Base-by-base conservation (phyloP, 92 coral and sea anemone species). In the Micromussa lordhowensis region DNA sequence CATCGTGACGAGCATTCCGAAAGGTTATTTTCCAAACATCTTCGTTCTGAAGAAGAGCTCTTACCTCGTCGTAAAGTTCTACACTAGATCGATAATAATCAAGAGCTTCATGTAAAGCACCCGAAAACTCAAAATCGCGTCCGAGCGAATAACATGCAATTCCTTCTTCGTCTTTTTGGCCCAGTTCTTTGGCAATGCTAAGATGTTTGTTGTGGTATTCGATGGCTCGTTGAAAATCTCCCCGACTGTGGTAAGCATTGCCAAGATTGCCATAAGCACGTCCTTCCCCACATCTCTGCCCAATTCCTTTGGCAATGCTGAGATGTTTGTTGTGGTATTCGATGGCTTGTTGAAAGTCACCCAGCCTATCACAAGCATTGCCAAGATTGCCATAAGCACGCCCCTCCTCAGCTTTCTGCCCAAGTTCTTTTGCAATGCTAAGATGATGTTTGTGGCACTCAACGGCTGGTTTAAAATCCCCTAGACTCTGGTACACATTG, bases 231-330 rank as follows among this genome's bases (percentile, higher is more conserved):
- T 58, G 21, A 3, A 58, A 58, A 58, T 58, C 64, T 3, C 64
- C 64, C 26, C 10, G 58, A 54, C 58, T 54, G 1, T 54, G 44
- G 30, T 32, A 34, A 38, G 78, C 78, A 73, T 4, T 73, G 78
- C 78, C 78, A 73, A 73, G 78, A 73, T 34, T 34, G 78, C 78
- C 78, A 73, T 73, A 73, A 35, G 78, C 78, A 73, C 49, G 19
- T 57, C 61, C 61, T 54, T 54, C 59, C n/a, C n/a, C n/a, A n/a
- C n/a, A n/a, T n/a, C n/a, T n/a, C n/a, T n/a, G 2, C 64, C 64
- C 64, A 58, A 18, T 19, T 58, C 64, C n/a, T 18, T 58, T 58
- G 21, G 64, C 26, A 58, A 58, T 58, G 64, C n/a, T 22, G 18
- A 58, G n/a, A 18, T 8, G n/a, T 58, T 58, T 24, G n/a, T 58